Base-by-base conservation (phyloP, 2,113 vertebrate genomes). In the Oryzias melastigma region DNA sequence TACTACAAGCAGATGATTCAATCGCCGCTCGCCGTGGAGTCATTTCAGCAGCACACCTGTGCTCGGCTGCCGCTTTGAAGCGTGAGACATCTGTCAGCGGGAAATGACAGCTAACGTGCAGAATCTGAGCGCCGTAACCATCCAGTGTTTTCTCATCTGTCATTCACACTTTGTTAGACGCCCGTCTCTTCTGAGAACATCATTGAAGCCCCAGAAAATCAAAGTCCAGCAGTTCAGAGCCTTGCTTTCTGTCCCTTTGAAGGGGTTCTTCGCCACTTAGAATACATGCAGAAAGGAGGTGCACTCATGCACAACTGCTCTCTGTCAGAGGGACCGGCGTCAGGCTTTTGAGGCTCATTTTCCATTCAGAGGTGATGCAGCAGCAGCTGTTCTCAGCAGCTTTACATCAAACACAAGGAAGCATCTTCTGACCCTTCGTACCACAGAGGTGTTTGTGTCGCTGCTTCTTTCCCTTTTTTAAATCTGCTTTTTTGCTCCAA, bases 321-420 rank as follows among this genome's bases (percentile, higher is more conserved):
- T 46, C 29, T 19, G 50, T 35, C 57, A 73, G 62, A 56, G 78
- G 59, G 67, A 24, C 56, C 40, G 7, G 41, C 4, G 53, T 51
- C 65, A 52, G 59, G 35, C 59, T 71, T 71, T 75, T 64, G 43
- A 71, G 82, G 45, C 67, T 71, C 62, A 71, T 85, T 83, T 85
- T 87, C 73, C 59, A 70, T 73, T 77, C 86, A 85, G 73, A 79
- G 75, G 77, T 80, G 73, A 87, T 72, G 78, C 80, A 70, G 70
- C 64, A 85, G 84, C 87, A 77, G 85, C 83, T 83, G 78, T 77
- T 73, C 84, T 90, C 89, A 90, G 87, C 89, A 89, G 88, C 86
- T 85, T 25, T 83, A 87, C 88, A 91, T 91, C 90, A 89, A 88
- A 89, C 78, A 86, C 60, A 68, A 52, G 81, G 64, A 84, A 87